Base-by-base conservation (phyloP, 2,797 vertebrate genomes). In the Scyliorhinus canicula region DNA sequence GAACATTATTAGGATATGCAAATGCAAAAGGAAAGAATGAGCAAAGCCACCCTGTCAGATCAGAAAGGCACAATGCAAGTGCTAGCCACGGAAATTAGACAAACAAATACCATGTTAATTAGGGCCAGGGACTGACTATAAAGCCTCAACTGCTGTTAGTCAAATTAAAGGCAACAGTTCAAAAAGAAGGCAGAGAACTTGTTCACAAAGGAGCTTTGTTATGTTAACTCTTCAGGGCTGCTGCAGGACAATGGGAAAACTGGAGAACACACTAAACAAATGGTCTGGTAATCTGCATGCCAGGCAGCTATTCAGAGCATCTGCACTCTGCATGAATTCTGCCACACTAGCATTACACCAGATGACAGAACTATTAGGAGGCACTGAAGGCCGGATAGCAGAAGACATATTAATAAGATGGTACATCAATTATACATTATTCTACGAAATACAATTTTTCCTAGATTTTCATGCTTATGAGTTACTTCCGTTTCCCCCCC, bases 141-240 rank as follows among this genome's bases (percentile, higher is more conserved):
- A 71, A 93, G 71, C 93, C 52, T 93, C 44, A 69, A 93, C 65
- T 31, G 65, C 65, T 71, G 65, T 93, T 93, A 71, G 44, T 93
- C 65, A 94, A 94, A 71, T 52, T 52, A 74, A 74, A 94, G 16
- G 47, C 47, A 50, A 94, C 44, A 71, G 26, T 8, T 94, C 11
- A 93, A 94, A 94, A 52, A 74, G 67, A 71, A 93, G 69, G 44
- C 63, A 94, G 28, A 71, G 93, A 69, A 63, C 93, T 52, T 35
- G 67, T 35, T 74, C 44, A 94, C 67, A 94, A 94, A 94, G 67
- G 35, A 35, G 93, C 93, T 94, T 94, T 94, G 67, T 74, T 71
- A 94, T 74, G 16, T 69, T 55, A 74, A 94, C 67, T 74, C 93
- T 74, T 69, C 50, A 94, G 93, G 67, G 50, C 67, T 35, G 28